Conservation (phyloP, 2,888 invertebrate genomes). For the Eumacrocentrus americanus region DNA sequence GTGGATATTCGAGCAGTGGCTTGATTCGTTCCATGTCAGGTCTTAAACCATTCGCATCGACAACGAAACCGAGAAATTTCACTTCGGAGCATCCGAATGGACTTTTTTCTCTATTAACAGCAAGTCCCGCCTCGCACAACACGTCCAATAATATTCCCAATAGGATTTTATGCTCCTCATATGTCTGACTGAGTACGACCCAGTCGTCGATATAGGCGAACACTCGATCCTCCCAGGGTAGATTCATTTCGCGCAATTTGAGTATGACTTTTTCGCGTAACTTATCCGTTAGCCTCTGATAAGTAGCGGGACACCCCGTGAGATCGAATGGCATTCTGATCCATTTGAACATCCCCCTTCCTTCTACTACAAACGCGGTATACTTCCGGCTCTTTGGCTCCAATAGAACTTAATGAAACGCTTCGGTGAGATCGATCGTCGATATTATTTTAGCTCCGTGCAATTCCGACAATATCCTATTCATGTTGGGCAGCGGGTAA, state of each 20-base stretch:
- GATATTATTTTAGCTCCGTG: slow-evolving; percentile 33
- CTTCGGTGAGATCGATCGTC: slow-evolving; percentile 34
- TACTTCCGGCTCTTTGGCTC: slow-evolving; percentile 20
- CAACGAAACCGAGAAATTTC: slow-evolving; percentile 31
- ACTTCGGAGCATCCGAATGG: slow-evolving; percentile 31
- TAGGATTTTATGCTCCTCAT: slow-evolving; percentile 27
- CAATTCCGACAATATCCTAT: slow-evolving; percentile 24
- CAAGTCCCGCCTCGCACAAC: slow-evolving; percentile 26
- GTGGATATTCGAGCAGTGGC: slow-evolving; percentile 28
- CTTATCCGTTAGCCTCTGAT: slow-evolving; percentile 31
- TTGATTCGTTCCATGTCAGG: slow-evolving; percentile 32
- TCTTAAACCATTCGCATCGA: slow-evolving; percentile 30
- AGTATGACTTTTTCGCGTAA: slow-evolving; percentile 23
- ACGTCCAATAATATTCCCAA: slow-evolving; percentile 27
- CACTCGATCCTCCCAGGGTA: slow-evolving; percentile 28
- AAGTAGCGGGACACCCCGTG: slow-evolving; percentile 33
- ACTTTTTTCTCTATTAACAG: slow-evolving; percentile 33
- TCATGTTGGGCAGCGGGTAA: slow-evolving; percentile 31
- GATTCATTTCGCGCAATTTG: slow-evolving; percentile 17
- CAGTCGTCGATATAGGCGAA: slow-evolving; percentile 31
- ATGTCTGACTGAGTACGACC: slow-evolving; percentile 25
- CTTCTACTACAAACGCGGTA: slow-evolving; percentile 34
- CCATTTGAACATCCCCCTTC: slow-evolving; percentile 32
- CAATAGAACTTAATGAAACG: slow-evolving; percentile 36
- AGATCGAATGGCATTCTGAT: slow-evolving; percentile 33